phyloP scores from a whole-genome alignment of 1,140 invertebrate species.

The Elysia chlorotica region DNA sequence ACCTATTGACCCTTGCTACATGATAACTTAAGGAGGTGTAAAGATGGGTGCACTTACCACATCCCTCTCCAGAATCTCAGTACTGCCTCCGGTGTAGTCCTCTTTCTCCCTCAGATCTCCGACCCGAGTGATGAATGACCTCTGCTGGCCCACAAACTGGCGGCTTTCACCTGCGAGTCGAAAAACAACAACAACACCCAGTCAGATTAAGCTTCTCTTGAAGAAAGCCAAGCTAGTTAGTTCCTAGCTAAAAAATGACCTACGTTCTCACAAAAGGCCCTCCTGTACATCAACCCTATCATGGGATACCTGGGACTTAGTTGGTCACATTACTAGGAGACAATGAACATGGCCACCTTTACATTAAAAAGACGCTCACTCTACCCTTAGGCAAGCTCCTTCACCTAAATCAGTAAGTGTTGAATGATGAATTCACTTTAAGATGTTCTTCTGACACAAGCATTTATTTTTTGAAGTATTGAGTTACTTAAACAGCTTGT shows the following conservation, averaged over 20 bases:
- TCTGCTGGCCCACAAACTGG: slow-evolving; percentile 21
- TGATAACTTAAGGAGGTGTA: neutral
- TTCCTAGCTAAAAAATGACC: neutral
- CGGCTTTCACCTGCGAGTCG: slow-evolving; percentile 7
- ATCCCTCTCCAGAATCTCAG: slow-evolving; percentile 66
- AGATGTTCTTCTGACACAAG: too few species aligned
- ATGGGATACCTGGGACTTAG: neutral
- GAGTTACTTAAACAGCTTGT: too few species aligned
- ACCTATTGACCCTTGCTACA: neutral
- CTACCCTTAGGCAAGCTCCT: too few species aligned
- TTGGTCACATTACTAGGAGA: neutral
- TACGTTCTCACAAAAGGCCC: neutral
- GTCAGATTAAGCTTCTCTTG: slow-evolving; percentile 20
- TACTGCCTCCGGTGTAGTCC: slow-evolving; percentile 38
- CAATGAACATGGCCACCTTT: too few species aligned
- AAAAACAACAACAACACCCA: too few species aligned
- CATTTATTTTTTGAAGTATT: too few species aligned
- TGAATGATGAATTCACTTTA: too few species aligned
- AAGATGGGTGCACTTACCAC: slow-evolving; percentile 65
- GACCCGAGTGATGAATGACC: slow-evolving; percentile 11
- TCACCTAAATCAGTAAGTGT: too few species aligned
- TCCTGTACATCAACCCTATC: neutral
- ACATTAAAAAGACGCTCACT: too few species aligned
- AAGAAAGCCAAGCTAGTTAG: neutral
- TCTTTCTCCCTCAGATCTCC: slow-evolving; percentile 22